These are phyloP conservation scores for Camponotus pennsylvanicus DNA, from an alignment of 1,140 invertebrate genomes.

Conservation along the genomic window DNA sequence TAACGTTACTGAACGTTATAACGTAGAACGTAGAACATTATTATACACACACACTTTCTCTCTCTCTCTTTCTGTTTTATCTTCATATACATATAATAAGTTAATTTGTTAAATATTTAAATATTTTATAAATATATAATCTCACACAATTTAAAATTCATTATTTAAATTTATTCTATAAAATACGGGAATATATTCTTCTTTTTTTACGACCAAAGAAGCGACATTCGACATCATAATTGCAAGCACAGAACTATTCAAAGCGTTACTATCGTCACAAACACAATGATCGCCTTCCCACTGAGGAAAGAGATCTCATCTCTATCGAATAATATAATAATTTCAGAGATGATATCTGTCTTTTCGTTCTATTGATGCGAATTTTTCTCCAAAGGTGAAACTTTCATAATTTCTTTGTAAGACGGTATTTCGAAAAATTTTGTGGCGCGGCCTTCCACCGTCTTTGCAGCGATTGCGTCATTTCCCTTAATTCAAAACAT, in stretches of 20 bases:
- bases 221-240: background rate
- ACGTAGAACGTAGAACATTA: too few species aligned
- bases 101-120: background rate
- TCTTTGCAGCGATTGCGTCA: constrained; percentile 46
- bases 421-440: constrained; percentile 61
- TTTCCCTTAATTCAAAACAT: constrained; percentile 65
- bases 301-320: constrained; percentile 29
- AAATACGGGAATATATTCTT: background rate
- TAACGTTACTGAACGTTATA: too few species aligned
- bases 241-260: background rate
- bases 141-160: background rate
- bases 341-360: constrained; percentile 35
- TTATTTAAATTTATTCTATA: background rate
- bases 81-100: background rate
- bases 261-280: constrained; percentile 6
- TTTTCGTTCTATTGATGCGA: constrained; percentile 47
- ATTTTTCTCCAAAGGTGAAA: constrained; percentile 51
- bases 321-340: constrained; percentile 48
- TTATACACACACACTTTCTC: background rate
- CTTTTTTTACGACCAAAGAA: background rate
- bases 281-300: background rate
- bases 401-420: constrained; percentile 58
- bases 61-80: background rate
- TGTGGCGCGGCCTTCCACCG: constrained; percentile 52
- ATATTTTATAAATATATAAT: background rate